phyloP scores from a whole-genome alignment of 2,797 vertebrate species.

The Microhierax caerulescens region DNA sequence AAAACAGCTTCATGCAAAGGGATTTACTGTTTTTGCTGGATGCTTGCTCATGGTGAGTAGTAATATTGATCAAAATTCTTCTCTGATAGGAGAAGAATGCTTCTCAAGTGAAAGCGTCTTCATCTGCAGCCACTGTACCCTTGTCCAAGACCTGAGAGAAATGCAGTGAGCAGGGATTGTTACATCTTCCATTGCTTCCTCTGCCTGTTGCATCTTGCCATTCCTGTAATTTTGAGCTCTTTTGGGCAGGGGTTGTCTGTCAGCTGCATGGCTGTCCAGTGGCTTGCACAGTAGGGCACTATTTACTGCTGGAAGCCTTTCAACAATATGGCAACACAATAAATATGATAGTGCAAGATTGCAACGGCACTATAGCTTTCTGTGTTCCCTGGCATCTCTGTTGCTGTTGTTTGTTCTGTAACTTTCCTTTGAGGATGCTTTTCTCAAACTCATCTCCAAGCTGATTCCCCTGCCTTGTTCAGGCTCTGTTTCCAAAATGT shows the following conservation, averaged over 20 bases:
- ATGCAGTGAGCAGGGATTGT: background rate
- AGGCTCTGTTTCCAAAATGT: background rate
- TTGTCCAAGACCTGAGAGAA: background rate
- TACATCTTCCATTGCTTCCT: background rate
- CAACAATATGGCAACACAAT: background rate
- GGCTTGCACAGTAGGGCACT: background rate
- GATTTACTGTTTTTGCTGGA: constrained; percentile 87
- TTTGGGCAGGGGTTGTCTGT: background rate
- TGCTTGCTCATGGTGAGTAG: constrained; percentile 82
- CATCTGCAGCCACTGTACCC: background rate
- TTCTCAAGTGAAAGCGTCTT: background rate
- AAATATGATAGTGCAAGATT: background rate
- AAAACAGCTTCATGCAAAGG: constrained; percentile 80
- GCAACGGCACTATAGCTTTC: background rate
- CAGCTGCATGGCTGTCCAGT: background rate
- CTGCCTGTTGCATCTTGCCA: background rate
- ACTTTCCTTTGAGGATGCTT: background rate
- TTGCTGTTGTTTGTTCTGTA: background rate
- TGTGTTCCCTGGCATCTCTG: background rate
- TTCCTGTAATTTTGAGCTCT: background rate
- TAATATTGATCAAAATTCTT: background rate
- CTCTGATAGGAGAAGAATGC: background rate
- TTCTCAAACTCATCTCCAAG: background rate
- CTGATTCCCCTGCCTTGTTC: background rate
- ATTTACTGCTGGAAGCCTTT: background rate